Percentiles rank a stretch among this genome's conserved stretches.
phyloP scores from a whole-genome alignment of 2,113 vertebrate species.

The Pyrgilauda ruficollis region DNA sequence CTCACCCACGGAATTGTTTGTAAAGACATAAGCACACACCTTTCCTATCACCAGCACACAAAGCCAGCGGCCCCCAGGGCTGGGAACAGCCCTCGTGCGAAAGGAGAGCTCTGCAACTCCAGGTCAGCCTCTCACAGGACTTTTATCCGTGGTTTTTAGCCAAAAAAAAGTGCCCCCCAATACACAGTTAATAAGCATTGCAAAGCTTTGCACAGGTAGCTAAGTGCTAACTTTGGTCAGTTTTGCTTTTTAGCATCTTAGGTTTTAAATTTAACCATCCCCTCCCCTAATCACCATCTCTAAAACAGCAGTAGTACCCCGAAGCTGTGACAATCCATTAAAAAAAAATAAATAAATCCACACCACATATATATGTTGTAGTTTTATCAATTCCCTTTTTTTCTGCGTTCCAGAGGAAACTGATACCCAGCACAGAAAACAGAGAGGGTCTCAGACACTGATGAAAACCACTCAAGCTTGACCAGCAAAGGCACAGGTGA shows the following conservation, averaged over 20 bases:
- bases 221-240: background rate
- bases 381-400: background rate
- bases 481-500: background rate
- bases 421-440: background rate
- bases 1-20: background rate
- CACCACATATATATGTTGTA: background rate
- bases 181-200: background rate
- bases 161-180: background rate
- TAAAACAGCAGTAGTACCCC: background rate
- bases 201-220: background rate
- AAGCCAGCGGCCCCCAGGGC: background rate
- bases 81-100: accelerated
- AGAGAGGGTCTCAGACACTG: background rate
- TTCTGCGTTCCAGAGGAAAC: background rate
- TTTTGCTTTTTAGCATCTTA: background rate
- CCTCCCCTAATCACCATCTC: background rate
- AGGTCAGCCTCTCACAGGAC: background rate
- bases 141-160: background rate
- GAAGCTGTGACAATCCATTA: background rate
- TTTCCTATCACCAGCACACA: background rate
- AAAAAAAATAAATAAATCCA: background rate
- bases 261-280: background rate
- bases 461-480: background rate
- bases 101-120: background rate
- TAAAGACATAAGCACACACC: background rate